Conservation (phyloP, 2,888 invertebrate species). For the Incurvaria masculella region DNA sequence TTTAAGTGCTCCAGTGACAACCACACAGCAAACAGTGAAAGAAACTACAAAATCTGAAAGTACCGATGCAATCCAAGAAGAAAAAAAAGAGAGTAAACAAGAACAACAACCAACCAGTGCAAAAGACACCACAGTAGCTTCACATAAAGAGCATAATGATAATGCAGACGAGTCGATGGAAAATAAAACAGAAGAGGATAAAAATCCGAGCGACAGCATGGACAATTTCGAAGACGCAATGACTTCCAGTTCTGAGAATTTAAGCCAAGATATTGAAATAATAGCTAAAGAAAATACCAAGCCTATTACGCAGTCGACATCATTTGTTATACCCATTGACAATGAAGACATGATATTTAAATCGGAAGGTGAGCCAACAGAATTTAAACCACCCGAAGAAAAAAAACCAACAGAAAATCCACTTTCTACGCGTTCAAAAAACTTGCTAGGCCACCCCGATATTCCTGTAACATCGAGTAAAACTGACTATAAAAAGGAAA, state of each 20-base stretch:
- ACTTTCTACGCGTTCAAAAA: conserved; percentile 47
- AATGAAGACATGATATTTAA: neutral
- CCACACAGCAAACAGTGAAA: conserved; percentile 4
- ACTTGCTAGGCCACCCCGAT: conserved; percentile 51
- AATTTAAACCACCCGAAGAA: conserved; percentile 14
- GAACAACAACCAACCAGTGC: conserved; percentile 8
- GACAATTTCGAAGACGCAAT: conserved; percentile 47
- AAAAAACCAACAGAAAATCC: conserved; percentile 23
- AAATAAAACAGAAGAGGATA: neutral
- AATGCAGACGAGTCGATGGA: neutral
- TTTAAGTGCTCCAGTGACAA: neutral
- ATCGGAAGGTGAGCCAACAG: neutral
- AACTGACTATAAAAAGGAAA: conserved; percentile 50
- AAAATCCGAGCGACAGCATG: conserved; percentile 12
- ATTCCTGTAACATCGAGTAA: conserved; percentile 55
- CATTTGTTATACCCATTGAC: neutral
- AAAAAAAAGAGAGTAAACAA: conserved; percentile 22
- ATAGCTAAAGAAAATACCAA: conserved; percentile 31
- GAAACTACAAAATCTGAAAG: conserved; percentile 15
- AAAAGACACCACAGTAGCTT: conserved; percentile 23
- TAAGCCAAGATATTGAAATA: conserved; percentile 43
- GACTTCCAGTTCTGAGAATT: conserved; percentile 40
- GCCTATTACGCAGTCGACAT: neutral
- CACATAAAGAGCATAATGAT: conserved; percentile 7
- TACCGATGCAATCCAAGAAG: conserved; percentile 25